phyloP scores from a whole-genome alignment of 1,140 invertebrate species.

The Drosophila hydei region DNA sequence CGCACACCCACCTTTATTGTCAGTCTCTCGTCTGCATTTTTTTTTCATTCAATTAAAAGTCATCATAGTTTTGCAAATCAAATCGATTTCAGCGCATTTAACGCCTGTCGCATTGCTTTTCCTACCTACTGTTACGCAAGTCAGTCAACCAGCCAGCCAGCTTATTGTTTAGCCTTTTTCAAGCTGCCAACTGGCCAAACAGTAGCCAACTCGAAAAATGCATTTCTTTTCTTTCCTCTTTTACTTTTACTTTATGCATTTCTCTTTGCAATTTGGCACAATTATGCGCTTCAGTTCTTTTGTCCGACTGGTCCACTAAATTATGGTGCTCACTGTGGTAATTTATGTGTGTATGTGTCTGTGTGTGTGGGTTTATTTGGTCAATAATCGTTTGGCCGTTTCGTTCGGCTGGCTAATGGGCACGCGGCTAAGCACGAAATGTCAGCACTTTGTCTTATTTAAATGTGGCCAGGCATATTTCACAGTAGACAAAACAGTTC shows the following conservation, averaged over 20 bases:
- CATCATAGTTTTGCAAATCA: constrained; percentile 74
- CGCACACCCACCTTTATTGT: constrained; percentile 34
- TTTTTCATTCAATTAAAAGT: constrained; percentile 69
- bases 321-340: constrained; percentile 29
- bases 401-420: constrained; percentile 65
- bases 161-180: constrained; percentile 1
- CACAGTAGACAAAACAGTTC: constrained; percentile 14
- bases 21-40: constrained; percentile 37
- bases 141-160: not conserved
- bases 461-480: constrained; percentile 47
- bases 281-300: constrained; percentile 42
- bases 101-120: constrained; percentile 77
- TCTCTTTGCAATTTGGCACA: constrained; percentile 56
- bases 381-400: constrained; percentile 50
- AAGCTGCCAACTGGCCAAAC: too few species aligned
- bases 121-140: constrained; percentile 62
- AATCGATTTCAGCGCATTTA: constrained; percentile 78
- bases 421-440: constrained; percentile 70
- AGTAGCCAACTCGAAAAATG: constrained; percentile 25
- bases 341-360: constrained; percentile 30
- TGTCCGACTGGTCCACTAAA: constrained; percentile 38
- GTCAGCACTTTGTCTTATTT: constrained; percentile 56
- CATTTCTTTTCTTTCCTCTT: constrained; percentile 8
- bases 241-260: constrained; percentile 58
- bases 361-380: constrained; percentile 44